Base-by-base conservation (phyloP, 2,888 invertebrate species). In the Drosophila trichaetosa region DNA sequence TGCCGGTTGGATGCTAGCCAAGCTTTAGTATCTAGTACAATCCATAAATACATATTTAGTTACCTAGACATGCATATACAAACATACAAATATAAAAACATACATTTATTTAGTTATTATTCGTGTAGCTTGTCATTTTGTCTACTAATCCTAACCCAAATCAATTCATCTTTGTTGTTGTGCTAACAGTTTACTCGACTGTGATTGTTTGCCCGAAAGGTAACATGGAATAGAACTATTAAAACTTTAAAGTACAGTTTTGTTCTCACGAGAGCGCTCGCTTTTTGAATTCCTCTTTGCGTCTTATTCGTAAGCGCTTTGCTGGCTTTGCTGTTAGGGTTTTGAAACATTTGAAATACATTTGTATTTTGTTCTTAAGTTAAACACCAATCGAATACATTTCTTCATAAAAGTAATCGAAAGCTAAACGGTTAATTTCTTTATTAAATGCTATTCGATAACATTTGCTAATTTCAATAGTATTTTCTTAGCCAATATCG, bases 181-280 rank as follows among this genome's bases (percentile, higher is more conserved):
- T 70, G 72, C 72, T 73, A 82, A 79, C 85, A 86, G 85, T 87
- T 54, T 87, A 59, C 58, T 40, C 72, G 49, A 29, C 57, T 42
- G 61, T 88, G 73, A 72, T 79, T 71, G 57, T 73, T 54, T 75
- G 66, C 48, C 60, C 69, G 24, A 69, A 76, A 87, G 86, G 83
- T 89, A 87, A 76, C 42, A 24, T 27, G n/a, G 33, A n/a, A 27
- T 31, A 10, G n/a, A 21, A 36, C 8, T 33, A 4, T 29, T 18
- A 29, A 18, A 33, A 31, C n/a, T 7, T 31, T 31, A 18, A 51
- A 51, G 6, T 51, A 31, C 1, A 29, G 10, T 51, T 16, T 27
- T 51, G 27, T 6, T 34, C 13, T 10, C 48, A 27, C 21, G 10
- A 27, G 33, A 48, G 16, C 21, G 31, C 6, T 16, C 11, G 13